Conservation (phyloP, 2,113 vertebrate species). For the Arothron firmamentum region DNA sequence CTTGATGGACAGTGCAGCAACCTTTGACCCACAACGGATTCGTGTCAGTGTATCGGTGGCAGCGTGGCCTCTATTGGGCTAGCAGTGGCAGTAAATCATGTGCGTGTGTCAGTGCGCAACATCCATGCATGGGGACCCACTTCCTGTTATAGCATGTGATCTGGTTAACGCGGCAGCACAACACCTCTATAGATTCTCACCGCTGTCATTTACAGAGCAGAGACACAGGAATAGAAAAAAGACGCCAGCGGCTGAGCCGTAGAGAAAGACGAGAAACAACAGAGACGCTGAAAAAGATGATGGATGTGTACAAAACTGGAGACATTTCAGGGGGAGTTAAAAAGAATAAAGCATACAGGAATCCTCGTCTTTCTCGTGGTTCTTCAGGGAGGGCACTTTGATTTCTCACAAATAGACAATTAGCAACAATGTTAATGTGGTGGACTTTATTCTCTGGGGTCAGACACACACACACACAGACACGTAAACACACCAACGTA, state of each 20-base stretch:
- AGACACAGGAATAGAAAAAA: slow-evolving; percentile 36
- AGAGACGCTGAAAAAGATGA: slow-evolving; percentile 3
- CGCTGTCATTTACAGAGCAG: slow-evolving; percentile 33
- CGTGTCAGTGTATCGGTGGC: slow-evolving; percentile 60
- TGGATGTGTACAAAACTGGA: slow-evolving; percentile 17
- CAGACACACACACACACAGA: too few species aligned
- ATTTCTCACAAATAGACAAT: slow-evolving; percentile 30
- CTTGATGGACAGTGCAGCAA: slow-evolving; percentile 37
- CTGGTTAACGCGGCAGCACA: slow-evolving; percentile 58
- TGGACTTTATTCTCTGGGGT: slow-evolving; percentile 27
- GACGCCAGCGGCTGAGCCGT: background rate
- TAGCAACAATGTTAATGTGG: slow-evolving; percentile 24
- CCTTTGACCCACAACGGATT: slow-evolving; percentile 64
- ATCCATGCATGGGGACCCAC: slow-evolving; percentile 34
- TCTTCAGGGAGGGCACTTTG: slow-evolving; percentile 20
- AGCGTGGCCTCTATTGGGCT: slow-evolving; percentile 50
- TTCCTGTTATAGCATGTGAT: slow-evolving; percentile 67
- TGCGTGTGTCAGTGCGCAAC: slow-evolving; percentile 31
- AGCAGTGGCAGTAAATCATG: slow-evolving; percentile 46
- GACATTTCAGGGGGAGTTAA: slow-evolving; percentile 15
- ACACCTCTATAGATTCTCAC: slow-evolving; percentile 29
- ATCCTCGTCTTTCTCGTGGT: slow-evolving; percentile 10
- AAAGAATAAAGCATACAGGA: slow-evolving; percentile 4
- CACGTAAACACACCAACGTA: too few species aligned
- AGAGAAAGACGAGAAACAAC: slow-evolving; percentile 12